phyloP scores from a whole-genome alignment of 2,113 vertebrate species.

The Anarrhichthys ocellatus region DNA sequence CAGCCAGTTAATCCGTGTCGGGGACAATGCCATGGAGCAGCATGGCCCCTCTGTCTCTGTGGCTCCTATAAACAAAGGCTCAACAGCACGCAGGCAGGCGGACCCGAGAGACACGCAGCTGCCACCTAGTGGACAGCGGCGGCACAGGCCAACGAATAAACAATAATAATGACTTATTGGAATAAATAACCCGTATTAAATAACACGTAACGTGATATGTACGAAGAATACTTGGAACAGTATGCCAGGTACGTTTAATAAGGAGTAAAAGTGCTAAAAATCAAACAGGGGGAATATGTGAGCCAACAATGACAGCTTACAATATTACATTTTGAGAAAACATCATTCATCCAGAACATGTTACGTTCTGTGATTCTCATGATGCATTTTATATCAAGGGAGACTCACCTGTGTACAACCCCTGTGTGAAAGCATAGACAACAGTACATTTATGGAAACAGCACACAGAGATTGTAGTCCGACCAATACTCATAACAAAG shows the following conservation, averaged over 20 bases:
- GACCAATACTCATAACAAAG: background rate
- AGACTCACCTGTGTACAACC: background rate
- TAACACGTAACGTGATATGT: background rate
- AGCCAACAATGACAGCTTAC: background rate
- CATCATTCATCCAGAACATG: background rate
- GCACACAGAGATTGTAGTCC: background rate
- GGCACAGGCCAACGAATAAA: conserved; percentile 16
- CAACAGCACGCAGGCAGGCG: conserved; percentile 75
- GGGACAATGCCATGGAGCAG: conserved; percentile 82
- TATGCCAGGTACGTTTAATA: background rate
- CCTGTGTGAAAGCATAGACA: no score
- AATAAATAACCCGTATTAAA: background rate
- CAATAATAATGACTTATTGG: conserved; percentile 33
- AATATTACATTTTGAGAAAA: background rate
- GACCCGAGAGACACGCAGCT: conserved; percentile 47
- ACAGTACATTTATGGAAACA: background rate
- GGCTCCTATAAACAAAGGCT: conserved; percentile 89
- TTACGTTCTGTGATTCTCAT: background rate
- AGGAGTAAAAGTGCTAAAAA: background rate
- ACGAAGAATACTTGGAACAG: background rate
- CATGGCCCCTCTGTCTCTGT: conserved; percentile 84
- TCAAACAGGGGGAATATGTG: no score
- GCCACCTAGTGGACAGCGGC: conserved; percentile 72
- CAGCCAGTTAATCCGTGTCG: conserved; percentile 76
- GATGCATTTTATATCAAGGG: background rate